Evolutionary conservation across 2,888 invertebrate species (phyloP), one percentile per base, ranked within the genome.

Genomic region (Aquatica leii): DNA sequence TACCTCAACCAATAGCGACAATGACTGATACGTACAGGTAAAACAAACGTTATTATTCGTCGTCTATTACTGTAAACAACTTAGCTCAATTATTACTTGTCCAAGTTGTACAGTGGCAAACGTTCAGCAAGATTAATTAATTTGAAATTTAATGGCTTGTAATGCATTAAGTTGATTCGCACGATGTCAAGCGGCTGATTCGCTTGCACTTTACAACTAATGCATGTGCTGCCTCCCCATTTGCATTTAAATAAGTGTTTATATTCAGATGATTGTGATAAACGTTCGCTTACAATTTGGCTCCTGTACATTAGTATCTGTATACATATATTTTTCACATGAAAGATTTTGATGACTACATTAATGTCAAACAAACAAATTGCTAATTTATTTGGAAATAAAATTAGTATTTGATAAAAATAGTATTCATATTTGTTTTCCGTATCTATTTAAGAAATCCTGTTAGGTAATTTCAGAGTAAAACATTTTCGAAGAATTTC

Each of bases 1-100:
- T 97, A 82, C 95, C 95, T 62, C 97, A 97, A 80, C 95, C 95
- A 31, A 95, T 96, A 71, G 93, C 93, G 51, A 94, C 95, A 62
- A 95, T 96, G 94, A 89, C 94, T 18, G 93, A 93, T 77, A 88
- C 89, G 68, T 93, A 93, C 83, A 92, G 92, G 93, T 93, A 79
- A 84, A 83, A 46, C 51, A 5, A 34, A 41, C 24, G 40, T 46
- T 37, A 54, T 53, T 59, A 49, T 48, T 37, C 51, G 12, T 12
- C 40, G 50, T 6, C 50, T 41, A 51, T 51, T 37, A 53, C 21
- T 20, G 53, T 58, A 63, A 57, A 58, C 58, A 58, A 62, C 62
- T 55, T 55, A 31, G 54, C 49, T 63, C 54, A 55, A 63, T 59
- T 64, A 60, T 59, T 53, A 24, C 59, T 55, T 59, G 63, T 59